A percentile compares a stretch with the other conserved stretches of the same genome.
phyloP scores from a whole-genome alignment of 1,140 invertebrate genomes.

The Archivesica marissinica region DNA sequence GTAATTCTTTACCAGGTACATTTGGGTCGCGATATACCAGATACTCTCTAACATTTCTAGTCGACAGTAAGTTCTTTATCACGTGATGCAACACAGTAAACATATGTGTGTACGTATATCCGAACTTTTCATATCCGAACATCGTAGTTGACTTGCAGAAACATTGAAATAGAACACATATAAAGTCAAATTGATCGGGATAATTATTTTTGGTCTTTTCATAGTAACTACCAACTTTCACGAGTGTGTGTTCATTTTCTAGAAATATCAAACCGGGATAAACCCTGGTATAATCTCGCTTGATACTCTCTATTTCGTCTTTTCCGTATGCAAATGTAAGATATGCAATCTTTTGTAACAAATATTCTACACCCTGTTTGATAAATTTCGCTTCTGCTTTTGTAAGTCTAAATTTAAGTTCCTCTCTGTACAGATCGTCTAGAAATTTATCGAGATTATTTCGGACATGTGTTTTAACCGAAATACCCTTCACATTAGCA shows the following conservation, averaged over 20 bases:
- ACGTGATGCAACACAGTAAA: neutral
- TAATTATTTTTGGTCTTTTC: slow-evolving; percentile 31
- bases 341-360: neutral
- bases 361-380: neutral
- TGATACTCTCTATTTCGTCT: slow-evolving; percentile 1
- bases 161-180: neutral
- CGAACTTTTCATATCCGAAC: neutral
- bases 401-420: neutral
- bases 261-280: neutral
- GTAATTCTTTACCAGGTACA: neutral
- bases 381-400: slow-evolving; percentile 17
- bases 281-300: neutral
- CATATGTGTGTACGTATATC: slow-evolving; percentile 8
- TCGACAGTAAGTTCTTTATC: neutral
- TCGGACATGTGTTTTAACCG: neutral
- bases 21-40: neutral
- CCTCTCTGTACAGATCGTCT: neutral
- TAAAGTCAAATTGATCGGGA: slow-evolving; percentile 26
- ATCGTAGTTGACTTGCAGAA: neutral
- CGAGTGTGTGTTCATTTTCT: neutral
- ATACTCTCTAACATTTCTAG: neutral
- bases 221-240: slow-evolving; percentile 23
- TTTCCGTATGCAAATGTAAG: neutral
- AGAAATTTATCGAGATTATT: slow-evolving; percentile 24
- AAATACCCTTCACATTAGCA: too few relatives aligned